Base-by-base conservation (phyloP, 1,140 invertebrate species). In the Drosophila novamexicana region DNA sequence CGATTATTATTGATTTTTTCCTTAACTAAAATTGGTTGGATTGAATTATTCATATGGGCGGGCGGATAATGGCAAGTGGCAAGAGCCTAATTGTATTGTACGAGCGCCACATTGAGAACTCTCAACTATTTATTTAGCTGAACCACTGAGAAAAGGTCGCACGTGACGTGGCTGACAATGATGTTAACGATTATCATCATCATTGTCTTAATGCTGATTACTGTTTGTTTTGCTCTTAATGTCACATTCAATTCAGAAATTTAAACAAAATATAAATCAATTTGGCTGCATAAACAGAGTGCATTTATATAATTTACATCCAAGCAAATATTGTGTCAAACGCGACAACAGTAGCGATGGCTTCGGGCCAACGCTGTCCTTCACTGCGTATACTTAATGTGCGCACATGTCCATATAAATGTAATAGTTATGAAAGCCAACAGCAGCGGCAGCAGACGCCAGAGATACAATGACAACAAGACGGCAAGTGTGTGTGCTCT, bases 1-100 rank as follows among this genome's bases (percentile, higher is more conserved):
- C 65, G 81, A 89, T 84, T 84, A 81, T 81, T 89, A 89, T 89
- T 89, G 84, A 89, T 89, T 89, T 88, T 10, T 45, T 18, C 32
- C 18, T 49, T 1, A 16, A 45, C 65, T 67, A 40, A 77, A 88
- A 82, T 74, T 86, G 66, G 62, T 68, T 34, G 54, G 69, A 88
- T 88, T 88, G 70, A 88, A 75, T 75, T 88, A 82, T 82, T 88
- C 67, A 80, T 64, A 52, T 72, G 63, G 52, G n/a, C 37, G 37
- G 50, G 12, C 39, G 14, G 14, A 10, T 56, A 10, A 8, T 18
- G 53, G 14, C 18, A 22, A 42, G 37, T 53, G 50, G 29, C 8
- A 9, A 9, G 42, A 73, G 77, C 40, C 59, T 74, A 81, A 79
- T 81, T 86, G 75, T 79, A 63, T 77, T 80, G 77, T 54, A 14